A percentile compares a stretch with the other conserved stretches of the same genome.
Conservation (phyloP, 2,888 invertebrate genomes). For the Isoperla grammatica region DNA sequence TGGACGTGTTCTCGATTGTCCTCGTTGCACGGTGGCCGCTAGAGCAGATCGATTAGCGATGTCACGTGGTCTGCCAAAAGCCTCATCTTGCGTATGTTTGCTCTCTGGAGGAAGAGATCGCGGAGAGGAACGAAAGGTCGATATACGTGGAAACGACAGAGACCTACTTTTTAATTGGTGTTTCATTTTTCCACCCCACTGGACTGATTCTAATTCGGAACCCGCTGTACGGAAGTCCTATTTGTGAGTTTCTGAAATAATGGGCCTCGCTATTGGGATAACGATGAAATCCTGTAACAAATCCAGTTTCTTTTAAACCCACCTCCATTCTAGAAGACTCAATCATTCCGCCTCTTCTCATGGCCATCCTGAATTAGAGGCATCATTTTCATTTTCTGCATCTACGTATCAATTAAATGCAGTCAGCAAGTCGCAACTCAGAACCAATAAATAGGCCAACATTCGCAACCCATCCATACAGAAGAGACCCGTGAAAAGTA, state of each 20-base stretch:
- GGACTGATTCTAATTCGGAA: conserved; percentile 1
- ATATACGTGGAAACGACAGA: conserved; percentile 1
- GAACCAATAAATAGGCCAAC: too few species aligned
- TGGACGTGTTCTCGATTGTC: conserved; percentile 34
- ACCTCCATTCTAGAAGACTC: too few species aligned
- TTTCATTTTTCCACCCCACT: conserved; percentile 5
- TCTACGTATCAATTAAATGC: too few species aligned
- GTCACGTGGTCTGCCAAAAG: not conserved
- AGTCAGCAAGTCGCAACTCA: too few species aligned
- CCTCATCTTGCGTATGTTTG: not conserved
- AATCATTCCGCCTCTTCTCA: too few species aligned
- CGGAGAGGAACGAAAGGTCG: not conserved
- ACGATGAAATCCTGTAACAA: too few species aligned
- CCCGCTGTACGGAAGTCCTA: conserved; percentile 13
- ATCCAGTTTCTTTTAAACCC: too few species aligned
- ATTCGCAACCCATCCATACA: too few species aligned
- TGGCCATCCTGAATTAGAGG: too few species aligned
- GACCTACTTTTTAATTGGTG: conserved; percentile 5
- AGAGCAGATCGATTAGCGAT: conserved; percentile 3
- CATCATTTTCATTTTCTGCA: too few species aligned
- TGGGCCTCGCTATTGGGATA: not conserved
- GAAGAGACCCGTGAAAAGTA: too few species aligned
- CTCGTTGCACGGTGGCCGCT: too few species aligned
- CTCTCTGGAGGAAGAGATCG: not conserved
- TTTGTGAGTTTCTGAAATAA: conserved; percentile 14